Percentiles rank a stretch among this genome's conserved stretches.
phyloP scores from a whole-genome alignment of 2,888 invertebrate species.

The Hydroisotoma schaefferi region DNA sequence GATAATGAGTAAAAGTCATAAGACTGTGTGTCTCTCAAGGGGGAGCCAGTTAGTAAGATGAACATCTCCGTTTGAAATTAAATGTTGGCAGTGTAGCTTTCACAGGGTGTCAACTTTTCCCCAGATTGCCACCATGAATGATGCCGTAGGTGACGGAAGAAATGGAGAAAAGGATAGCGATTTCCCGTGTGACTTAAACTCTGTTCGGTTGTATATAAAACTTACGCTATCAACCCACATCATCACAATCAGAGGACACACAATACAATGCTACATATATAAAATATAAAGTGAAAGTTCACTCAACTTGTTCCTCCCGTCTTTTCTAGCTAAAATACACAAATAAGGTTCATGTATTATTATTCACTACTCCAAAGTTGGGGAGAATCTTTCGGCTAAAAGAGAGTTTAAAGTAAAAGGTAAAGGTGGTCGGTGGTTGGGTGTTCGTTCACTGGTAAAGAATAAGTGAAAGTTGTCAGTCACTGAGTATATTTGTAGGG shows the following conservation, averaged over 20 bases:
- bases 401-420: no score
- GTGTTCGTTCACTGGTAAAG: slow-evolving; percentile 8
- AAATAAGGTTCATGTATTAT: no score
- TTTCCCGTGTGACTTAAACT: slow-evolving; percentile 17
- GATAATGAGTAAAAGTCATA: slow-evolving; percentile 32
- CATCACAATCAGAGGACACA: neutral
- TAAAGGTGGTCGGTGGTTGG: slow-evolving; percentile 7
- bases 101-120: slow-evolving; percentile 30
- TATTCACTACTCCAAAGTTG: no score
- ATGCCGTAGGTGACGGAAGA: slow-evolving; percentile 19
- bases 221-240: neutral
- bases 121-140: slow-evolving; percentile 20
- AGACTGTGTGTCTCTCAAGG: slow-evolving; percentile 2
- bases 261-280: no score
- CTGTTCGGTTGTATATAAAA: neutral
- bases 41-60: slow-evolving; percentile 10
- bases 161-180: slow-evolving; percentile 14
- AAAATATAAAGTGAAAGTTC: no score
- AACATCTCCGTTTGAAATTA: slow-evolving; percentile 14
- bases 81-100: slow-evolving; percentile 23
- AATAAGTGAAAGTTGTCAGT: slow-evolving; percentile 29
- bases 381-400: no score
- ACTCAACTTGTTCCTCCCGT: neutral
- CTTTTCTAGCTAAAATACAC: no score
- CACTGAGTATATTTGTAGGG: slow-evolving; percentile 5